Base-by-base conservation (phyloP, 2,888 invertebrate genomes). In the Polyommatus iphigenia region DNA sequence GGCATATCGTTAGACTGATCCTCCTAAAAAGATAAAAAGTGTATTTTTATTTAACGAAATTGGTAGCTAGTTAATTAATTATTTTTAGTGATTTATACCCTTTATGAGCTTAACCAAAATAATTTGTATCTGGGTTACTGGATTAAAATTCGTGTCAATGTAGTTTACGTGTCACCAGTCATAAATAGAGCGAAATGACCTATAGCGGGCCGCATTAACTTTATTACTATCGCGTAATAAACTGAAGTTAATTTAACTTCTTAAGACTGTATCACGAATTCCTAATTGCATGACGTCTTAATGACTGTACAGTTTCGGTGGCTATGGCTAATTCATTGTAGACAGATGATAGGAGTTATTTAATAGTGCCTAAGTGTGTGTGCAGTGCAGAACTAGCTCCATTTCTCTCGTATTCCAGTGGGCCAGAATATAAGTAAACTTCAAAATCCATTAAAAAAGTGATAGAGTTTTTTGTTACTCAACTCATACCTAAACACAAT, bases 101-200 rank as follows among this genome's bases (percentile, higher is more conserved):
- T 1, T 24, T 76, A 36, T 71, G 20, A 78, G 76, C 62, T 24
- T 62, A 54, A 78, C 76, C 29, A 57, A 75, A 76, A 71, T 71
- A 57, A 73, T 76, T 78, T 41, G 71, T 76, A 76, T 79, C 80
- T 82, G 79, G 78, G 75, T 75, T 75, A 50, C 50, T 50, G 75
- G 54, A 75, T 75, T 75, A 18, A 75, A 75, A 75, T 54, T 75
- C 54, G 75, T 75, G 32, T 75, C 75, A 75, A 54, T 75, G 75
- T 75, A 75, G 75, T 75, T 54, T 15, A 54, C 75, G 75, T 75
- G 75, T 75, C 54, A 73, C 73, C 50, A 75, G 50, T 50, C 29
- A 29, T 75, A 75, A 75, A 75, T 75, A 75, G 20, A 20, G 29
- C 29, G 67, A 67, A 67, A 62, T 20, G 41, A 72, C 46, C 5